Percentiles rank a stretch among this genome's conserved stretches.
Conservation (phyloP, 2,888 invertebrate species). For the Tigriopus californicus region DNA sequence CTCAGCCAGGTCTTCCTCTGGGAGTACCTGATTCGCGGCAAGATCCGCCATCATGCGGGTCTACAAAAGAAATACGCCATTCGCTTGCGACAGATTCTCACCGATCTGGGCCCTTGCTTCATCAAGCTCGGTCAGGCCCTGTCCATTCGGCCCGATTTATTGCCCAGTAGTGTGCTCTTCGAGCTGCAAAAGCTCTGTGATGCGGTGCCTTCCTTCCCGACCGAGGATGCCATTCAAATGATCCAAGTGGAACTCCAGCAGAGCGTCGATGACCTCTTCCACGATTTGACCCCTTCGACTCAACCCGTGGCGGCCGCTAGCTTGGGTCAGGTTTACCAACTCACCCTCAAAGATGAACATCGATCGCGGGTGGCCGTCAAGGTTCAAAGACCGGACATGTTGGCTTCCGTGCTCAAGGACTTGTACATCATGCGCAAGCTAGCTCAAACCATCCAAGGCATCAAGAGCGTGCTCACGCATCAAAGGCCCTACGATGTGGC, state of each 20-base stretch:
- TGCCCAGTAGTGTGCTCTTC: not conserved
- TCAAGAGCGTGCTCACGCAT: constrained; percentile 37
- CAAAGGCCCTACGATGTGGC: constrained; percentile 3
- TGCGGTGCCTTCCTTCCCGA: constrained; percentile 5
- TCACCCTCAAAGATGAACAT: not conserved
- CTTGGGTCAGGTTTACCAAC: constrained; percentile 5
- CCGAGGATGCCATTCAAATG: constrained; percentile 1
- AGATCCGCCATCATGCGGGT: constrained; percentile 1
- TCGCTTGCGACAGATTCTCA: not conserved
- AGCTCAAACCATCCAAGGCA: constrained; percentile 44
- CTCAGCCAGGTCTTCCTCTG: not conserved
- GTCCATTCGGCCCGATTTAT: constrained; percentile 3
- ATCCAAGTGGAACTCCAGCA: not conserved
- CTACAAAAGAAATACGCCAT: constrained; percentile 5
- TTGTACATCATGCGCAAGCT: constrained; percentile 26
- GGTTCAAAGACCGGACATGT: constrained; percentile 10
- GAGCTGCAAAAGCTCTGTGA: constrained; percentile 10
- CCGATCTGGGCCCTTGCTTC: constrained; percentile 5
- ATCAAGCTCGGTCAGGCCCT: constrained; percentile 6
- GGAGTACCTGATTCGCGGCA: not conserved
- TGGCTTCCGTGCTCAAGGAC: not conserved
- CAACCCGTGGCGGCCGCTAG: constrained; percentile 1
- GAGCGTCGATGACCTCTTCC: not conserved
- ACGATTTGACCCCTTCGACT: not conserved
- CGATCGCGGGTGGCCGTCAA: not conserved